These are phyloP conservation scores for Stenodema calcarata DNA, from an alignment of 2,888 invertebrate species.

Conservation along the genomic window DNA sequence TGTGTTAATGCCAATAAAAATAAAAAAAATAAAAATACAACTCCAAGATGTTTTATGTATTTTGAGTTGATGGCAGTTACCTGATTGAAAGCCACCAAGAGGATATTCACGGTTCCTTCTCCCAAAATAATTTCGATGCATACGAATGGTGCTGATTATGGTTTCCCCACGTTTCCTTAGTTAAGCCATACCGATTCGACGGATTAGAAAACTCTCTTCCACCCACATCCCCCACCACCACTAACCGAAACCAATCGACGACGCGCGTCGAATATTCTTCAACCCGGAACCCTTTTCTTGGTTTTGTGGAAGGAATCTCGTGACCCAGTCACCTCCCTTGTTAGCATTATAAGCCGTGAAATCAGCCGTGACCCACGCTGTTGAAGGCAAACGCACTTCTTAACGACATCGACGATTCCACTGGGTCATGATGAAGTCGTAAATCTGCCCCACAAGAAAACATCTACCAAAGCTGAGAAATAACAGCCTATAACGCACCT, in stretches of 20 bases:
- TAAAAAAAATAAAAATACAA: too few relatives aligned
- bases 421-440: slow-evolving; percentile 18
- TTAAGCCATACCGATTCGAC: too few relatives aligned
- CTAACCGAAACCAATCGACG: neutral
- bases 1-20: too few relatives aligned
- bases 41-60: too few relatives aligned
- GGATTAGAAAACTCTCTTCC: too few relatives aligned
- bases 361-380: neutral
- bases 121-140: too few relatives aligned
- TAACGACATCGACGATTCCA: slow-evolving; percentile 2
- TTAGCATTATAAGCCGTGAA: neutral
- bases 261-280: neutral
- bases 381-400: neutral
- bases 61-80: too few relatives aligned
- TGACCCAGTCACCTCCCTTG: slow-evolving; percentile 13
- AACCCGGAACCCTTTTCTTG: neutral
- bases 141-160: too few relatives aligned
- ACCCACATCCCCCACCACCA: neutral
- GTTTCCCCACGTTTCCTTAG: too few relatives aligned
- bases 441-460: neutral
- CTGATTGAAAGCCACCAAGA: too few relatives aligned
- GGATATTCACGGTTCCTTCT: too few relatives aligned
- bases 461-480: too few relatives aligned
- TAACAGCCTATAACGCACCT: neutral
- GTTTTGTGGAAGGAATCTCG: neutral